Evolutionary conservation across 1,140 invertebrate species (phyloP).

Genomic region (Philotrypesis tridentata): DNA sequence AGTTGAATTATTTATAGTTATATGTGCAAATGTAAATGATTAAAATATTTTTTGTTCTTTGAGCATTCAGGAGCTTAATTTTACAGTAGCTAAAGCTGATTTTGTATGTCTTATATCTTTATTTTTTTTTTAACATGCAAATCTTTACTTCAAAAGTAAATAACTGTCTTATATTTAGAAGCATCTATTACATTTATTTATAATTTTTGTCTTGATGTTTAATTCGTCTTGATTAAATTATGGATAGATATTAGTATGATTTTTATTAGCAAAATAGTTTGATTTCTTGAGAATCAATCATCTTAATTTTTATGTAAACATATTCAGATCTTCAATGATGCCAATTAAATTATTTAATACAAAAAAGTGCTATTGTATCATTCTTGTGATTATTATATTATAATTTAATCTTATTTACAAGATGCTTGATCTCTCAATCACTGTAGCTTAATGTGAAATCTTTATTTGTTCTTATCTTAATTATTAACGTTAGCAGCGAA

Average conservation of each 20-base stretch:
- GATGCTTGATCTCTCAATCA: slow-evolving; percentile 24
- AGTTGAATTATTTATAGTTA: slow-evolving; percentile 11
- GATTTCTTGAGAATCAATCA: slow-evolving; percentile 28
- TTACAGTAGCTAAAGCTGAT: not conserved
- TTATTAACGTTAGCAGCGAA: slow-evolving; percentile 19
- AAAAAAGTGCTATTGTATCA: not conserved
- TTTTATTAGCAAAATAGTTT: not conserved
- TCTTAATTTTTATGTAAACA: not conserved
- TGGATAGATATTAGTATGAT: slow-evolving; percentile 28
- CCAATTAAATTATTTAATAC: not conserved
- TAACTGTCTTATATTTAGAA: not conserved
- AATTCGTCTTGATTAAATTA: not conserved
- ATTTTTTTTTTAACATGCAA: slow-evolving; percentile 20
- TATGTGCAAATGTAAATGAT: slow-evolving; percentile 4
- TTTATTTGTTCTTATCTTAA: slow-evolving; percentile 34
- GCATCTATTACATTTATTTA: slow-evolving; percentile 11
- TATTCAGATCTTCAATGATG: not conserved
- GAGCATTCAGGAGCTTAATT: slow-evolving; percentile 12
- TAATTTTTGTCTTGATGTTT: slow-evolving; percentile 6
- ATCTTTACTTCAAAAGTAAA: not conserved
- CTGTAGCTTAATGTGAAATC: slow-evolving; percentile 39
- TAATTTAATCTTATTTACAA: not conserved
- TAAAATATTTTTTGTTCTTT: slow-evolving; percentile 12
- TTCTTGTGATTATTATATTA: not conserved
- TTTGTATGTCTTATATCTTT: slow-evolving; percentile 10